phyloP scores from a whole-genome alignment of 2,797 vertebrate genomes.

The Enteromius argenteus region DNA sequence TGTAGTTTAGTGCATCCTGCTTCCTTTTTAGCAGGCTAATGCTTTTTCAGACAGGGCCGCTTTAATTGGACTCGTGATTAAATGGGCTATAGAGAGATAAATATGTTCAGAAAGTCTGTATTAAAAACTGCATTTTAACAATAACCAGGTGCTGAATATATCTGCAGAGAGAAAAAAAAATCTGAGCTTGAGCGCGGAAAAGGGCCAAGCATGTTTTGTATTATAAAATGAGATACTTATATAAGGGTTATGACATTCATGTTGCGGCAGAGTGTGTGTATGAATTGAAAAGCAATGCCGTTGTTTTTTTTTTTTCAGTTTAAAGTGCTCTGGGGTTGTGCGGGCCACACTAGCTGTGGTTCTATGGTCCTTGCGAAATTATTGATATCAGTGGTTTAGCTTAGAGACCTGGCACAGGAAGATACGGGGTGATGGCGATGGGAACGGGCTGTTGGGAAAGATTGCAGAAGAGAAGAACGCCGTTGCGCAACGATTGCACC shows the following conservation, averaged over 20 bases:
- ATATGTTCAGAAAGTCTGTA: slow-evolving; percentile 44
- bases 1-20: slow-evolving; percentile 37
- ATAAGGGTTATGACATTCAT: slow-evolving; percentile 31
- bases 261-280: background rate
- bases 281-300: slow-evolving; percentile 16
- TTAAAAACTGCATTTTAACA: slow-evolving; percentile 24
- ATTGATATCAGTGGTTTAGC: slow-evolving; percentile 29
- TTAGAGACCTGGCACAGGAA: slow-evolving; percentile 18
- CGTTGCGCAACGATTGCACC: slow-evolving; percentile 26
- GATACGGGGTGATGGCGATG: slow-evolving; percentile 16
- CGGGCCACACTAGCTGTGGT: background rate
- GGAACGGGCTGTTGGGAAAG: slow-evolving; percentile 33
- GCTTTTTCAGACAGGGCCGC: slow-evolving; percentile 20
- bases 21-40: slow-evolving; percentile 28
- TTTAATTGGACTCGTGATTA: slow-evolving; percentile 51
- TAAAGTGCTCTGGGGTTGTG: slow-evolving; percentile 18
- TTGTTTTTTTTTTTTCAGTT: slow-evolving; percentile 9
- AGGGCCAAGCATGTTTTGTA: slow-evolving; percentile 29
- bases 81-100: slow-evolving; percentile 48
- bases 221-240: slow-evolving; percentile 42
- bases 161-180: background rate
- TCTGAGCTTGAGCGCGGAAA: slow-evolving; percentile 9
- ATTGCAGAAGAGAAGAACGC: slow-evolving; percentile 3
- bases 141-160: slow-evolving; percentile 37
- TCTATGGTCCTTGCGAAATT: background rate